Percentiles rank a stretch among this genome's conserved stretches.
Evolutionary conservation across 2,797 vertebrate genomes (phyloP).

Genomic region (Melanogrammus aeglefinus): DNA sequence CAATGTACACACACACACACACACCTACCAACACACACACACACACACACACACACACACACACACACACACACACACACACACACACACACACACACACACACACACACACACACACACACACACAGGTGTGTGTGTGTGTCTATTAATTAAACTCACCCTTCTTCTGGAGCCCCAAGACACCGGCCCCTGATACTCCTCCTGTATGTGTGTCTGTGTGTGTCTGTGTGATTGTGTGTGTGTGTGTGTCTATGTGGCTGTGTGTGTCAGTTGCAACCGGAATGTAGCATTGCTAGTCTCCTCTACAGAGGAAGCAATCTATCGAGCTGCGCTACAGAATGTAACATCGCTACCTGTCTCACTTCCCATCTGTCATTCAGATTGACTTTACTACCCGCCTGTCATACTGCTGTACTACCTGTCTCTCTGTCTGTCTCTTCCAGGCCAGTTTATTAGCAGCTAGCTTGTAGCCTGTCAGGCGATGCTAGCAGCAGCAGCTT

Average conservation of each 20-base stretch:
- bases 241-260: constrained; percentile 22
- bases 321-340: constrained; percentile 26
- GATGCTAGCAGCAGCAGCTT: constrained; percentile 60
- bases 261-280: constrained; percentile 16
- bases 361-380: constrained; percentile 20
- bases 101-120: not conserved
- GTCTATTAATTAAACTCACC: constrained; percentile 46
- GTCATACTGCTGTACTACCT: constrained; percentile 5
- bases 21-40: not conserved
- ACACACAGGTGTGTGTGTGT: not conserved
- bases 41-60: not conserved
- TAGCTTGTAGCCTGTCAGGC: constrained; percentile 35
- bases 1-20: not conserved
- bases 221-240: constrained; percentile 16
- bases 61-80: not conserved
- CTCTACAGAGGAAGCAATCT: constrained; percentile 41
- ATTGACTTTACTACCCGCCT: constrained; percentile 9
- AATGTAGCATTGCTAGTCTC: constrained; percentile 24
- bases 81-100: not conserved
- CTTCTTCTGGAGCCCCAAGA: constrained; percentile 30
- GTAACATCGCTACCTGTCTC: constrained; percentile 7
- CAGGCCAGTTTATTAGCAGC: constrained; percentile 9
- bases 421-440: not conserved
- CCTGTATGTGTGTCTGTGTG: not conserved
- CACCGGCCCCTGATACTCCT: constrained; percentile 21